A percentile compares a stretch with the other conserved stretches of the same genome.
Evolutionary conservation across 2,113 vertebrate species (phyloP).

Genomic region (Ramphastos sulfuratus): DNA sequence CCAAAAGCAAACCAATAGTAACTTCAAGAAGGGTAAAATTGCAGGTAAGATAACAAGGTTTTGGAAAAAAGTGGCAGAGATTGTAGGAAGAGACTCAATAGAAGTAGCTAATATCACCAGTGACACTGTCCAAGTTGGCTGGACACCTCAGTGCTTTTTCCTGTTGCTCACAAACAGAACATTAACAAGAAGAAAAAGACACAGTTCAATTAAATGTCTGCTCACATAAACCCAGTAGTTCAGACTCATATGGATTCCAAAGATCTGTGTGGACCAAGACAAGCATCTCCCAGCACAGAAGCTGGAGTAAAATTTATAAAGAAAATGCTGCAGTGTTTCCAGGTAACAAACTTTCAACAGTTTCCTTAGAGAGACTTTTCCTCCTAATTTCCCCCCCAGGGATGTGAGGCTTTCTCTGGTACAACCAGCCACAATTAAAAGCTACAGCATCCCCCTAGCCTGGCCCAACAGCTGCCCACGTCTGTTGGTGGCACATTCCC

Average conservation of each 20-base stretch:
- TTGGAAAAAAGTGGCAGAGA: background rate
- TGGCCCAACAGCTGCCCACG: background rate
- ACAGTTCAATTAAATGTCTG: background rate
- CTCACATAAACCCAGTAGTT: background rate
- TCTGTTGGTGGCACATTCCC: background rate
- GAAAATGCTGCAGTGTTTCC: background rate
- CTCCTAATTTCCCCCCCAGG: background rate
- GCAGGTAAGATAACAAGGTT: background rate
- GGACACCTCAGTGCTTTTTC: background rate
- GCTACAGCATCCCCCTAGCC: background rate
- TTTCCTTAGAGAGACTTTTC: background rate
- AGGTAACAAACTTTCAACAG: background rate
- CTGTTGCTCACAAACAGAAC: background rate
- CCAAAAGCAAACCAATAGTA: background rate
- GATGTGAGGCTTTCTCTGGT: background rate
- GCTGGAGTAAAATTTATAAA: background rate
- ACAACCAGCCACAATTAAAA: background rate
- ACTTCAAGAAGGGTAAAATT: background rate
- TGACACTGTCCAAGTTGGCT: rapidly evolving
- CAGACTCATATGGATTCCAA: rapidly evolving
- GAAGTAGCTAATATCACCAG: background rate
- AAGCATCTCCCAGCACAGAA: background rate
- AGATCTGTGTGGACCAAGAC: background rate
- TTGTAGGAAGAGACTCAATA: rapidly evolving
- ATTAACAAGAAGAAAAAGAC: background rate